Evolutionary conservation across 2,797 vertebrate genomes (phyloP), one percentile per base, ranked within the genome.

Genomic region (Sorex maritimensis): DNA sequence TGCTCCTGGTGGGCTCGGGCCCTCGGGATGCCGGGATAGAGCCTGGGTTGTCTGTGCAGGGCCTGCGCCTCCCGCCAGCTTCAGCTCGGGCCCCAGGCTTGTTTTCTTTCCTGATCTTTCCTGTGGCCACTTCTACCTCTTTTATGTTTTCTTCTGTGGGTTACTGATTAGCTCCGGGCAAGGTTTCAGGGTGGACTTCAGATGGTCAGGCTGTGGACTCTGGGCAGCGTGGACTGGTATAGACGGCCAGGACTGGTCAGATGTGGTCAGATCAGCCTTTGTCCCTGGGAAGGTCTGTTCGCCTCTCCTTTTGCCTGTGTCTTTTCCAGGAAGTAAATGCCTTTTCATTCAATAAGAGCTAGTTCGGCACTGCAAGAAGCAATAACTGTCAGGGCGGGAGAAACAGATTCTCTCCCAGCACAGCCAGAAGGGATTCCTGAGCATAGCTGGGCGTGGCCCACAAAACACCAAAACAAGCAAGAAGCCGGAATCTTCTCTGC

Each of bases 131-230:
- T 46, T 89, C 78, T 49, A 52, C 46, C 8, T 10, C 21, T 46
- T 72, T 30, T 44, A 46, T 49, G n/a, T 26, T 12, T 75, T 44
- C 69, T n/a, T 85, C 34, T 65, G 0, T 38, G 88, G 65, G 73
- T 79, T 61, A 77, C 34, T 86, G 34, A 88, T 91, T 68, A 75
- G 55, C 72, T 46, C 63, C 65, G 92, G 52, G 34, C 65, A 78
- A 67, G 87, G 61, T 92, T 73, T 91, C 19, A 77, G 73, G 65
- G 61, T 83, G 26, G 44, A 73, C 17, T 17, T 63, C 71, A 72
- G 78, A 55, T 61, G 19, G 75, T 55, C 52, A 55, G 15, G 30
- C 63, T 28, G 38, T 58, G 88, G 26, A 55, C 13, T 80, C 55
- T 34, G 72, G 38, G 69, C 61, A n/a, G 28, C 41, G 41, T 55